Conservation (phyloP, 2,113 vertebrate genomes). For the Pangasianodon gigas region DNA sequence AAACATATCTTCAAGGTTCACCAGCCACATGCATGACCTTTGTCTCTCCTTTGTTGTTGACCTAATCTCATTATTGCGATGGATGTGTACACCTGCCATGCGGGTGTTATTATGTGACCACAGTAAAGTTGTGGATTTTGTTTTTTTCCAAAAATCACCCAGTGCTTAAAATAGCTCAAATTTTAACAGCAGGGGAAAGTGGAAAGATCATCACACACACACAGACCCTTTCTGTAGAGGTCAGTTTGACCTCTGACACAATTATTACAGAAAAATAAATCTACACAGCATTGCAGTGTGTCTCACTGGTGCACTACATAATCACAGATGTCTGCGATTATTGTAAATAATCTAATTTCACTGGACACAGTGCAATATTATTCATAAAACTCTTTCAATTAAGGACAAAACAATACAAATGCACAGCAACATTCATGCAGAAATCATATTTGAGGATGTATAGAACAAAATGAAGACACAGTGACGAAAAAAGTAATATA, state of each 20-base stretch:
- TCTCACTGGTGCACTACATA: background rate
- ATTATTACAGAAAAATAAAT: background rate
- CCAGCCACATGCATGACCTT: background rate
- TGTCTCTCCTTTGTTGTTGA: constrained; percentile 4
- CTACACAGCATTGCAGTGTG: background rate
- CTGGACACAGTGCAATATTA: background rate
- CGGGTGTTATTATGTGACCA: background rate
- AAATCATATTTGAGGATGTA: background rate
- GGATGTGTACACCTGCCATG: background rate
- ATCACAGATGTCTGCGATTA: background rate
- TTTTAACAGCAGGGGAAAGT: constrained; percentile 20
- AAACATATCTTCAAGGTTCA: constrained; percentile 53
- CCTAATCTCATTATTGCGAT: background rate
- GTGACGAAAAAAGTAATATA: constrained; percentile 56
- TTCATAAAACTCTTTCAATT: background rate
- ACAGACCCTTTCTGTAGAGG: background rate
- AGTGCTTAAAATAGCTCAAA: constrained; percentile 40
- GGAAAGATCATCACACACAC: background rate
- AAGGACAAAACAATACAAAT: background rate
- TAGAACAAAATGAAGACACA: constrained; percentile 15
- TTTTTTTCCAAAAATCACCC: constrained; percentile 16
- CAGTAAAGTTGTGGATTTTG: background rate
- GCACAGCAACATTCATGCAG: background rate
- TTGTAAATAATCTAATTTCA: background rate
- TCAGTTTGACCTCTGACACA: background rate